phyloP scores from a whole-genome alignment of 2,888 invertebrate genomes.

The Azorinus chamasolen region DNA sequence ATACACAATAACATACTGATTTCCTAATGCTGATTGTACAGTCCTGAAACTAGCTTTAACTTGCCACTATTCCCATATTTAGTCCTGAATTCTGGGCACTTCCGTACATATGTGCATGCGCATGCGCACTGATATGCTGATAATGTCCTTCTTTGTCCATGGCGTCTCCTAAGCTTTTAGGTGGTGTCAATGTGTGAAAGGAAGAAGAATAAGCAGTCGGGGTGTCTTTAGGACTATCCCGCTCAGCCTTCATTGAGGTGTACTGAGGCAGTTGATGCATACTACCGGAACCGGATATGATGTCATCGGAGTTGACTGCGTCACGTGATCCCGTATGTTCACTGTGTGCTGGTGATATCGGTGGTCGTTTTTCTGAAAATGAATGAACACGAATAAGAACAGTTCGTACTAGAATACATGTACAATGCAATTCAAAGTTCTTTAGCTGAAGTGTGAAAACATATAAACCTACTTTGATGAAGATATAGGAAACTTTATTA shows the following conservation, averaged over 20 bases:
- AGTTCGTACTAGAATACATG: background rate
- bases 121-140: constrained; percentile 57
- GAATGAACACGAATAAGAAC: background rate
- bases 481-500: too few relatives aligned
- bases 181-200: constrained; percentile 59
- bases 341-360: constrained; percentile 46
- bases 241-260: constrained; percentile 54
- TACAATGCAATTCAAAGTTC: too few relatives aligned
- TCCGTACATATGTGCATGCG: constrained; percentile 63
- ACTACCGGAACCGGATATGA: constrained; percentile 53
- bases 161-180: constrained; percentile 44
- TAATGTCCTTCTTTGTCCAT: constrained; percentile 59
- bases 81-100: constrained; percentile 54
- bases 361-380: constrained; percentile 12
- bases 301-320: constrained; percentile 26
- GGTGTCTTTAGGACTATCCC: constrained; percentile 58
- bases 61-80: constrained; percentile 63
- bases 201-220: constrained; percentile 43
- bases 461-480: too few relatives aligned
- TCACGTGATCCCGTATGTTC: constrained; percentile 43
- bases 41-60: constrained; percentile 6
- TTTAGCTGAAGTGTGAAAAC: too few relatives aligned
- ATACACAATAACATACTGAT: too few relatives aligned
- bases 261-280: constrained; percentile 58
- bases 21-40: too few relatives aligned